phyloP scores from a whole-genome alignment of 2,888 invertebrate species.

The Sacculina carcini region DNA sequence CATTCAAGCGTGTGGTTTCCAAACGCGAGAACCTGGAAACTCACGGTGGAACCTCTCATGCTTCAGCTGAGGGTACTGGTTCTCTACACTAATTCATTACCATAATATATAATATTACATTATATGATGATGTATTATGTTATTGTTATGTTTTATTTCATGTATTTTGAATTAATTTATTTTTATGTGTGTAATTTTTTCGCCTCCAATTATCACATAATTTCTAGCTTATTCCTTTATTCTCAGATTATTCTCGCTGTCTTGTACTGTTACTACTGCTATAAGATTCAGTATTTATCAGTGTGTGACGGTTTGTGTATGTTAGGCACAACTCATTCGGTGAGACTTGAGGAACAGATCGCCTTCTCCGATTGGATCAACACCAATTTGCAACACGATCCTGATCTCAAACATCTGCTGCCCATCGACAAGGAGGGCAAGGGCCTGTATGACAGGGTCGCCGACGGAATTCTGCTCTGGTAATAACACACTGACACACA shows the following conservation, averaged over 20 bases:
- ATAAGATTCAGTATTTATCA: slow-evolving; percentile 14
- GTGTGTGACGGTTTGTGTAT: background rate
- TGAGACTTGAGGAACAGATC: slow-evolving; percentile 74
- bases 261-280: background rate
- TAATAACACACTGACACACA: slow-evolving; percentile 23
- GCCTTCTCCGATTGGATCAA: slow-evolving; percentile 99
- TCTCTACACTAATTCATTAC: slow-evolving; percentile 10
- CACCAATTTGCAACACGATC: slow-evolving; percentile 62
- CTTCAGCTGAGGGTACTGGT: slow-evolving; percentile 42
- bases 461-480: slow-evolving; percentile 87
- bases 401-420: slow-evolving; percentile 61
- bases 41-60: slow-evolving; percentile 72
- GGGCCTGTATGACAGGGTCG: slow-evolving; percentile 67
- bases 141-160: no score
- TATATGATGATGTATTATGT: no score
- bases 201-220: no score
- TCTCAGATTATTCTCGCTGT: no score
- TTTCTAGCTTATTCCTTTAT: no score
- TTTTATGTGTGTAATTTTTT: no score
- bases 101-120: no score
- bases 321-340: slow-evolving; percentile 73
- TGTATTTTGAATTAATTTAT: no score
- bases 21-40: slow-evolving; percentile 78
- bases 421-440: slow-evolving; percentile 81
- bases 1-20: slow-evolving; percentile 74